Percentiles rank a stretch among this genome's conserved stretches.
phyloP scores from a whole-genome alignment of 2,797 vertebrate genomes.

The Glossophaga mutica region DNA sequence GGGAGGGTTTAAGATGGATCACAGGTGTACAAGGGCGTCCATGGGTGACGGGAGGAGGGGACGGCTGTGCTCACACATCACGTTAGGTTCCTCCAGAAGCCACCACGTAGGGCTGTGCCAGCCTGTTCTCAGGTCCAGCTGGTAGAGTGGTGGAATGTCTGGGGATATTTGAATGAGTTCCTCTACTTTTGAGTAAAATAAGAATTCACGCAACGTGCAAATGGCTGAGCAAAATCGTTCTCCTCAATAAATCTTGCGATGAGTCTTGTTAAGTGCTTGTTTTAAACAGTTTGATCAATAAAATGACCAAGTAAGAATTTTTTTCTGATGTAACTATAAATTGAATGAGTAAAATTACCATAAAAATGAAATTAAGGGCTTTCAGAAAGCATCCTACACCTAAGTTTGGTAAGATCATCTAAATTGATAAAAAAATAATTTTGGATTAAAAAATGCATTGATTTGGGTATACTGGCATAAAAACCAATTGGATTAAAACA shows the following conservation, averaged over 20 bases:
- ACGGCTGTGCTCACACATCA: fast-evolving
- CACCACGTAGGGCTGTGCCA: fast-evolving
- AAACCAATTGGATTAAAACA: not conserved
- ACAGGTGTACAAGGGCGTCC: not conserved
- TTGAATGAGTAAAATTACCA: not conserved
- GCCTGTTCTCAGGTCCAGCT: not conserved
- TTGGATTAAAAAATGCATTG: not conserved
- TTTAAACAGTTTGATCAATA: not conserved
- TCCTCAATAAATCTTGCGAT: fast-evolving
- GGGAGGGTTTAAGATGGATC: fast-evolving
- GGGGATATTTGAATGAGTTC: not conserved
- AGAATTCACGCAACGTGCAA: no score
- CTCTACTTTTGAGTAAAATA: not conserved
- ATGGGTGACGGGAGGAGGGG: fast-evolving
- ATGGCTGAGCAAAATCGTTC: fast-evolving
- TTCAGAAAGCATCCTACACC: not conserved
- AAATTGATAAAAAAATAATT: not conserved
- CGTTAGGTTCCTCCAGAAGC: not conserved
- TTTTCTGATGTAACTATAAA: not conserved
- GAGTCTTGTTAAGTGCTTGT: not conserved
- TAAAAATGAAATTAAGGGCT: not conserved
- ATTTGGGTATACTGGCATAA: not conserved
- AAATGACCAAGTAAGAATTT: not conserved
- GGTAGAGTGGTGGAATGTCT: not conserved
- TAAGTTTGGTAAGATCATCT: not conserved